Conservation (phyloP, 2,888 invertebrate species). For the Heliconius aoede region DNA sequence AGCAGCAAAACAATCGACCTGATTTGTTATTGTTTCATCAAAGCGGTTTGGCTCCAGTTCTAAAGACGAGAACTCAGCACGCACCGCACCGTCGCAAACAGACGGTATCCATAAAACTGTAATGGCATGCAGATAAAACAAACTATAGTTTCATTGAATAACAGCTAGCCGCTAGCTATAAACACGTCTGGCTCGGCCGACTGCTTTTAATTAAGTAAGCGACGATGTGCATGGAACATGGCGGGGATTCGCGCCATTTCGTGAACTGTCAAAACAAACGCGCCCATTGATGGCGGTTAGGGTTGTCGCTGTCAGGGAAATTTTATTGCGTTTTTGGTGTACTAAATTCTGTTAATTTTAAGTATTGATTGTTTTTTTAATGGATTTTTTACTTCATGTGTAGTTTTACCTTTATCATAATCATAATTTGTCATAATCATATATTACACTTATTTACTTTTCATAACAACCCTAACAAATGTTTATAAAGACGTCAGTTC, state of each 20-base stretch:
- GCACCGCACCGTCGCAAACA: conserved; percentile 19
- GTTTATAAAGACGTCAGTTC: conserved; percentile 44
- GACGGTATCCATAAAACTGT: conserved; percentile 46
- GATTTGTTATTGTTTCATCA: not conserved
- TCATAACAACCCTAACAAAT: conserved; percentile 41
- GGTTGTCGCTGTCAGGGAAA: conserved; percentile 45
- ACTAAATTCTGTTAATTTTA: not conserved
- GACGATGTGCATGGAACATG: conserved; percentile 51
- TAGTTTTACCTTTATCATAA: too few relatives aligned
- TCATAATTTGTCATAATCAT: not conserved
- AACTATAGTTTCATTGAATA: conserved; percentile 52
- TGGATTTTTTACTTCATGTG: too few relatives aligned
- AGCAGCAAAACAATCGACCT: not conserved
- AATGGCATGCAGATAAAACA: conserved; percentile 43
- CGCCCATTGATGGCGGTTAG: conserved; percentile 55
- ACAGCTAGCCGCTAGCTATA: conserved; percentile 39
- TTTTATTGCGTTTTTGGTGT: not conserved
- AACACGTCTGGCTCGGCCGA: conserved; percentile 49
- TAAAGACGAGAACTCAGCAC: conserved; percentile 6
- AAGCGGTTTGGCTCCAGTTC: conserved; percentile 5
- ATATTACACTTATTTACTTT: not conserved
- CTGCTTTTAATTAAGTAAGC: conserved; percentile 53
- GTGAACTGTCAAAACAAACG: conserved; percentile 60
- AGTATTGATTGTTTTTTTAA: not conserved
- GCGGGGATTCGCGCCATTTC: conserved; percentile 53